Percentiles rank a stretch among this genome's conserved stretches.
These are phyloP conservation scores for Caenorhabditis tropicalis DNA, from an alignment of 1,140 invertebrate species.

Conservation along the genomic window DNA sequence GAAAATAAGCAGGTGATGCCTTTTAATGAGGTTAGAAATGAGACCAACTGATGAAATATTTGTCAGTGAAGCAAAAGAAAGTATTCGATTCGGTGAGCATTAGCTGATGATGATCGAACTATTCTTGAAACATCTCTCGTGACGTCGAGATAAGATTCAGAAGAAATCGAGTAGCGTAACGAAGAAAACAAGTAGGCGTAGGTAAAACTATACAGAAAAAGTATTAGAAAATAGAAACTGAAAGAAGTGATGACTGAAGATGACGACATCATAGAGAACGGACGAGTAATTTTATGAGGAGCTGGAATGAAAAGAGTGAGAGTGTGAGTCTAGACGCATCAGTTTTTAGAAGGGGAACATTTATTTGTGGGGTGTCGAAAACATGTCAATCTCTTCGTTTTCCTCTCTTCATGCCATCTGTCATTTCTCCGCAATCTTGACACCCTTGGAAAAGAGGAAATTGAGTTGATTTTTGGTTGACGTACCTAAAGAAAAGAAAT, in stretches of 20 bases:
- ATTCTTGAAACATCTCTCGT: background rate
- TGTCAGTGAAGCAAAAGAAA: background rate
- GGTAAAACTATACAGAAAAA: background rate
- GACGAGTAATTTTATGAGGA: background rate
- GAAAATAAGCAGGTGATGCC: background rate
- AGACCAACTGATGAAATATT: background rate
- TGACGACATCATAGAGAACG: background rate
- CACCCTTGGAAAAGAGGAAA: background rate
- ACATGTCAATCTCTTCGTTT: slow-evolving; percentile 25
- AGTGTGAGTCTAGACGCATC: background rate
- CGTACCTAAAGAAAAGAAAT: background rate
- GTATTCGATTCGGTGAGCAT: background rate
- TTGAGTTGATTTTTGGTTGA: background rate
- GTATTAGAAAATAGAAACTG: background rate
- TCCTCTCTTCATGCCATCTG: background rate
- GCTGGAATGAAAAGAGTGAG: background rate
- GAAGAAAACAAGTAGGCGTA: background rate
- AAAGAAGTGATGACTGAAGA: background rate
- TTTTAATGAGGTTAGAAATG: background rate
- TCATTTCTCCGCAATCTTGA: slow-evolving; percentile 15
- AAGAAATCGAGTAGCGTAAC: background rate
- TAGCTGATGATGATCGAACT: background rate
- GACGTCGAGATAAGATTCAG: background rate
- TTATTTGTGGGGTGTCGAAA: background rate
- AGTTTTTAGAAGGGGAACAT: background rate